These are phyloP conservation scores for Bubo blakistoni DNA, from an alignment of 2,113 vertebrate species.

Conservation along the genomic window DNA sequence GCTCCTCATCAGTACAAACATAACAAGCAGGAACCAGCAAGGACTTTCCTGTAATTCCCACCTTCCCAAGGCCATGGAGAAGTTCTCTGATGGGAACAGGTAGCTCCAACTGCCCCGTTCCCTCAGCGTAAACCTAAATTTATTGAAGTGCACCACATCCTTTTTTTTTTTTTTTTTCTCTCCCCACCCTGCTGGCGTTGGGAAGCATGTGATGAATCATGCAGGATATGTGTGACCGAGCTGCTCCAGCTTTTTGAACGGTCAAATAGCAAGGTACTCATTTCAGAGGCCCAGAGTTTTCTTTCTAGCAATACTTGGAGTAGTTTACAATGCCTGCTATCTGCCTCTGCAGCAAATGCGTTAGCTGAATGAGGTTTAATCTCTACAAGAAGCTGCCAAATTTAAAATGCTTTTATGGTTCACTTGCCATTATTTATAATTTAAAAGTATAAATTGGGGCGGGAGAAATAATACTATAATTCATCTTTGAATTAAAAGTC, in stretches of 20 bases:
- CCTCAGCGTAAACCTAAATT: not conserved
- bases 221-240: not conserved
- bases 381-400: not conserved
- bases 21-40: not conserved
- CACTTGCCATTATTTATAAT: conserved; percentile 17
- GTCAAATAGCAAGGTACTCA: not conserved
- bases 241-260: not conserved
- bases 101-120: not conserved
- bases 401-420: conserved; percentile 15
- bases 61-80: not conserved
- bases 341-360: not conserved
- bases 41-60: not conserved
- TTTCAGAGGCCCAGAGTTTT: not conserved
- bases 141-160: not conserved
- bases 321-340: not conserved
- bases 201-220: conserved; percentile 5
- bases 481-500: not conserved
- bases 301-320: not conserved
- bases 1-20: fast-evolving
- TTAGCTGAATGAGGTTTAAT: conserved; percentile 19
- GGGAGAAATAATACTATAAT: not conserved
- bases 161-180: not conserved
- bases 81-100: not conserved
- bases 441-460: not conserved
- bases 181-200: fast-evolving